phyloP scores from a whole-genome alignment of 2,113 vertebrate species.

The Bostrychus sinensis region DNA sequence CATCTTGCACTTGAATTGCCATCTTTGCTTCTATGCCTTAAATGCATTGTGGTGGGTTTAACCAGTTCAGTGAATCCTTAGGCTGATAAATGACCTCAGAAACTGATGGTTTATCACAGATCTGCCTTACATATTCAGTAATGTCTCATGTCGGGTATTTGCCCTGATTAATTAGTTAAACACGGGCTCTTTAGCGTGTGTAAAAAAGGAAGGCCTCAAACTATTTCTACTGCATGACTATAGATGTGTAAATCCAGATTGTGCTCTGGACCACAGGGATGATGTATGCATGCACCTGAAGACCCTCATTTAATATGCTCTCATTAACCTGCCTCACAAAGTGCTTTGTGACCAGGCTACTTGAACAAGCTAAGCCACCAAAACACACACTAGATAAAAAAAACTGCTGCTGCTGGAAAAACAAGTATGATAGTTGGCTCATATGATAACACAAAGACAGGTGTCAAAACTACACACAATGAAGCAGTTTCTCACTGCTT shows the following conservation, averaged over 20 bases:
- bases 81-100: slow-evolving; percentile 73
- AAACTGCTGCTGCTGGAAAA: slow-evolving; percentile 60
- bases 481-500: background rate
- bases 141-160: slow-evolving; percentile 75
- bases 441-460: slow-evolving; percentile 48
- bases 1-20: background rate
- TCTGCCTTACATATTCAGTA: slow-evolving; percentile 71
- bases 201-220: slow-evolving; percentile 62
- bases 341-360: slow-evolving; percentile 48
- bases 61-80: slow-evolving; percentile 56
- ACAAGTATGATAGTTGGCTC: slow-evolving; percentile 40
- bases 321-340: slow-evolving; percentile 62
- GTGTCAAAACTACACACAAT: background rate
- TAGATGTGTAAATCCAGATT: slow-evolving; percentile 59
- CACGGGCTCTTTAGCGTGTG: slow-evolving; percentile 64
- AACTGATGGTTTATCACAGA: slow-evolving; percentile 76
- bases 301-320: slow-evolving; percentile 67
- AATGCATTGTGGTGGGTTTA: slow-evolving; percentile 25
- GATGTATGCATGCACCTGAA: slow-evolving; percentile 64
- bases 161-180: slow-evolving; percentile 77
- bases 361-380: slow-evolving; percentile 60
- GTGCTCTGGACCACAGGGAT: slow-evolving; percentile 55
- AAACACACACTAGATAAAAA: slow-evolving; percentile 51
- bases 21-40: slow-evolving; percentile 1
- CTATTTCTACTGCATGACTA: slow-evolving; percentile 53